Base-by-base conservation (phyloP, 2,113 vertebrate genomes). In the Balaeniceps rex region DNA sequence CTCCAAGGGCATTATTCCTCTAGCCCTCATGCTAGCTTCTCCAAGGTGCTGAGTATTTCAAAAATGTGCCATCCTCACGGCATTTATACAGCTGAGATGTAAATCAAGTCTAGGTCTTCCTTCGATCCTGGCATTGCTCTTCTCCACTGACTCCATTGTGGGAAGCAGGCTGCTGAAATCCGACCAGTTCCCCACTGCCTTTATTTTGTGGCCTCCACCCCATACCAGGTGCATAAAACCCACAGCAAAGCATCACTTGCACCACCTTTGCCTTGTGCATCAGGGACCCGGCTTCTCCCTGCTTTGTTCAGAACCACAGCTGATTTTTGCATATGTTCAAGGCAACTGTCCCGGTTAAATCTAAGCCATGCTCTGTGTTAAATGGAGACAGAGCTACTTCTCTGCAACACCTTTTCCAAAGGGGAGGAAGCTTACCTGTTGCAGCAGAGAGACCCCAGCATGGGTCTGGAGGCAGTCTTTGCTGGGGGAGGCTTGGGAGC, bases 371-470 rank as follows among this genome's bases (percentile, higher is more conserved):
- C 3, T 84, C 19, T 1, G 0, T 54, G 60, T 60, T 90, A 64
- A 55, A 89, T 11, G 10, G 14, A 52, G 76, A 26, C 42, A 78
- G 19, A 12, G 9, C 13, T 82, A 12, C 9, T 83, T 70, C 55
- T 40, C 42, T 81, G 11, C 44, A 68, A 21, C 6, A 33, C 15
- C 21, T 77, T 77, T 78, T 44, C 58, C 64, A 52, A 49, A 70
- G 12, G 26, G 19, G 3, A 61, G 5, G 9, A 17, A 57, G 10
- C 24, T 33, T 86, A 12, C 22, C 14, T 61, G 47, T 12, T n/a
- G 36, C 57, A 60, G 3, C 5, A 3, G 54, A 75, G 14, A 0
- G 0, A 47, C 16, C 12, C 21, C 21, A 47, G 11, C 28, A 22
- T 12, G 14, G 11, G 3, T 49, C 42, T 46, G 52, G 42, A 66